Conservation (phyloP, 2,888 invertebrate genomes). For the Onchidella celtica region DNA sequence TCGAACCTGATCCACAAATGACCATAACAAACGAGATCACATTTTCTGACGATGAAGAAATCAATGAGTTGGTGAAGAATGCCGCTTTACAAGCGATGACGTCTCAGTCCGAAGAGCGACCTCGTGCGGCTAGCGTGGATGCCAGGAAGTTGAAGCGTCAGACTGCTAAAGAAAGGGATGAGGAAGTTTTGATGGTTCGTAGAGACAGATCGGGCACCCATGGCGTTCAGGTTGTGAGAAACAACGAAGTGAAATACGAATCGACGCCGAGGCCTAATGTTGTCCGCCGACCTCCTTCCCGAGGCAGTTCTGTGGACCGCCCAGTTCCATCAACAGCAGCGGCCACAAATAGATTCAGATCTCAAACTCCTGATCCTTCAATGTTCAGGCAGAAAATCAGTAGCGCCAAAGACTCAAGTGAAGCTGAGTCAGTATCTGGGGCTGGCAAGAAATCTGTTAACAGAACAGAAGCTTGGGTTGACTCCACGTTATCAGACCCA, state of each 20-base stretch:
- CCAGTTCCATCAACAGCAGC: neutral
- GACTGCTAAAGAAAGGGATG: slow-evolving; percentile 40
- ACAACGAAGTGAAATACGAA: slow-evolving; percentile 18
- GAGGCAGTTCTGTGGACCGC: slow-evolving; percentile 21
- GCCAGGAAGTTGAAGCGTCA: slow-evolving; percentile 33
- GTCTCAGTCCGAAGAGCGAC: neutral
- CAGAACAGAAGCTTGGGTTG: slow-evolving; percentile 72
- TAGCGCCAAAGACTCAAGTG: slow-evolving; percentile 55
- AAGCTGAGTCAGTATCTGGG: slow-evolving; percentile 24
- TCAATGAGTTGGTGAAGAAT: slow-evolving; percentile 42
- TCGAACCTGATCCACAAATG: slow-evolving; percentile 20
- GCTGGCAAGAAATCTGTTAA: slow-evolving; percentile 49
- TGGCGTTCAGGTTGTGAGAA: slow-evolving; percentile 48
- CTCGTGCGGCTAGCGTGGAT: slow-evolving; percentile 40
- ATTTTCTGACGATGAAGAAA: slow-evolving; percentile 45
- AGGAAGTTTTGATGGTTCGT: slow-evolving; percentile 53
- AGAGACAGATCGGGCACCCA: slow-evolving; percentile 56
- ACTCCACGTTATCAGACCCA: slow-evolving; percentile 65
- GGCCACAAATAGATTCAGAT: slow-evolving; percentile 28
- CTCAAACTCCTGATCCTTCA: slow-evolving; percentile 49
- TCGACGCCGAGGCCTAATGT: neutral
- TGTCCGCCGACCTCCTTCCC: slow-evolving; percentile 11
- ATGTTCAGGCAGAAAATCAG: slow-evolving; percentile 55
- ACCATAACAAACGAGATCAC: slow-evolving; percentile 45
- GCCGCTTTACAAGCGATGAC: slow-evolving; percentile 13